Percentiles rank a stretch among this genome's conserved stretches.
Conservation (phyloP, 2,888 invertebrate genomes). For the Cylloceria caligata region DNA sequence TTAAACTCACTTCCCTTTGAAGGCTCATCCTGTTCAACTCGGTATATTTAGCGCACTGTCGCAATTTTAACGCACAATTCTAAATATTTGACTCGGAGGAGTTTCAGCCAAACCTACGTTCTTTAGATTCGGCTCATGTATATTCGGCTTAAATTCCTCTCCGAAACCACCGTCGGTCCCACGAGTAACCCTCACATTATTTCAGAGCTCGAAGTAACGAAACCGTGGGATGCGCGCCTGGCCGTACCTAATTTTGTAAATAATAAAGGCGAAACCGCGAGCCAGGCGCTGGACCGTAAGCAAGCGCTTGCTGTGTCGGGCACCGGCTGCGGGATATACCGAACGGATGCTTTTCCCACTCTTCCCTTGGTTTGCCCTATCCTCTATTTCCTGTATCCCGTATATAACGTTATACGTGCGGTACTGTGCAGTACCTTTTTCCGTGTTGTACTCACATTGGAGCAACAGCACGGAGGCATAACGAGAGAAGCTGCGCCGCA, state of each 20-base stretch:
- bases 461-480: conserved; percentile 41
- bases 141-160: conserved; percentile 52
- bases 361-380: conserved; percentile 1
- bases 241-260: conserved; percentile 73
- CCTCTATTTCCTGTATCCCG: conserved; percentile 21
- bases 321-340: conserved; percentile 58
- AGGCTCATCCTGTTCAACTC: neutral
- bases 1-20: conserved; percentile 2
- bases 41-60: neutral
- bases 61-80: conserved; percentile 32
- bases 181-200: conserved; percentile 58
- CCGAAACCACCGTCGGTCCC: conserved; percentile 48
- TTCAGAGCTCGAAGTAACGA: conserved; percentile 66
- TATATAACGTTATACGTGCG: conserved; percentile 13
- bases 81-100: conserved; percentile 1
- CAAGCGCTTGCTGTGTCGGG: conserved; percentile 46
- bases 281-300: conserved; percentile 62
- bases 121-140: conserved; percentile 27
- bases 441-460: conserved; percentile 7
- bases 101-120: conserved; percentile 27
- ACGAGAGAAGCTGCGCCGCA: conserved; percentile 31
- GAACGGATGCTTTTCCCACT: conserved; percentile 47
- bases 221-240: conserved; percentile 60
- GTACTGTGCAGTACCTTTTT: conserved; percentile 1
- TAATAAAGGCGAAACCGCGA: conserved; percentile 74